Percentiles rank a stretch among this genome's conserved stretches.
phyloP scores from a whole-genome alignment of 2,113 vertebrate genomes.

The Macquaria ambigua region DNA sequence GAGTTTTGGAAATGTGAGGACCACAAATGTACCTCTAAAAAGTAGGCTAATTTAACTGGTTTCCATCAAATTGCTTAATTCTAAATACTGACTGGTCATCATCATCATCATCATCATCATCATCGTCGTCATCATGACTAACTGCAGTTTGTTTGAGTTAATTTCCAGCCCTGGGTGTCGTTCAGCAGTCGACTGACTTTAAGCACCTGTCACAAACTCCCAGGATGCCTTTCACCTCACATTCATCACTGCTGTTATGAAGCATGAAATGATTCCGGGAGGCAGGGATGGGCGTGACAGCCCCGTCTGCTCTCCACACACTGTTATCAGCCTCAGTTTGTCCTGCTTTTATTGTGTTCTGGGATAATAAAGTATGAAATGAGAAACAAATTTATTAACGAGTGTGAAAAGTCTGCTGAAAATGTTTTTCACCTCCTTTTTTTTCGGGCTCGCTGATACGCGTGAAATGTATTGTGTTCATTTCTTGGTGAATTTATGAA shows the following conservation, averaged over 20 bases:
- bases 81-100: too few relatives aligned
- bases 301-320: slow-evolving; percentile 1
- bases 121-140: not conserved
- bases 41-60: too few relatives aligned
- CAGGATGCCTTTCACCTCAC: slow-evolving; percentile 65
- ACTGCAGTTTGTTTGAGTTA: not conserved
- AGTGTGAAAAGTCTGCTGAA: slow-evolving; percentile 5
- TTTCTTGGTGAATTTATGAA: slow-evolving; percentile 18
- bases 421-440: not conserved
- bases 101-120: too few relatives aligned
- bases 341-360: slow-evolving; percentile 7
- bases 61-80: too few relatives aligned
- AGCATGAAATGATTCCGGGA: slow-evolving; percentile 53
- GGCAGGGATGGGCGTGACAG: slow-evolving; percentile 27
- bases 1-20: too few relatives aligned
- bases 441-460: not conserved
- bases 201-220: slow-evolving; percentile 54
- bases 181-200: slow-evolving; percentile 16
- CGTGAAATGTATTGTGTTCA: not conserved
- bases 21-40: too few relatives aligned
- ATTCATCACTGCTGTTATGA: slow-evolving; percentile 25
- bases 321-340: not conserved
- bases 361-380: slow-evolving; percentile 49
- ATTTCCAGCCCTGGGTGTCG: slow-evolving; percentile 1
- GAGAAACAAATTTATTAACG: slow-evolving; percentile 17